Conservation (phyloP, 2,797 vertebrate genomes). For the Leptatherina wallacei region DNA sequence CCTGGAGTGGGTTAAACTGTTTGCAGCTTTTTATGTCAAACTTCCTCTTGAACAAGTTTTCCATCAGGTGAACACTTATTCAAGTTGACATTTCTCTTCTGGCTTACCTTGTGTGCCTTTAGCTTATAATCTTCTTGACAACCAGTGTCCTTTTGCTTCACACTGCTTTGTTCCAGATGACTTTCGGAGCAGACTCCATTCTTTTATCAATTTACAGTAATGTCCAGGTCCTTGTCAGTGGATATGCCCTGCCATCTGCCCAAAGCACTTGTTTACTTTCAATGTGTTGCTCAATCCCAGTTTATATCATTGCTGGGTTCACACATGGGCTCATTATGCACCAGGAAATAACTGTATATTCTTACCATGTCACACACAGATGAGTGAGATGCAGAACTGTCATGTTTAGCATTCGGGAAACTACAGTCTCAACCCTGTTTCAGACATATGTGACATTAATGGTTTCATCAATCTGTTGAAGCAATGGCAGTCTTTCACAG, state of each 20-base stretch:
- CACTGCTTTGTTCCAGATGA: constrained; percentile 11
- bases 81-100: constrained; percentile 35
- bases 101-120: constrained; percentile 35
- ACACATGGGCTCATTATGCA: neutral
- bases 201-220: constrained; percentile 20
- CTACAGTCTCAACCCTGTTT: neutral
- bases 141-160: constrained; percentile 16
- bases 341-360: neutral
- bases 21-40: constrained; percentile 35
- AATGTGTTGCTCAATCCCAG: neutral
- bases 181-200: constrained; percentile 16
- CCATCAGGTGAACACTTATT: constrained; percentile 30
- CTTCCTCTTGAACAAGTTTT: constrained; percentile 19
- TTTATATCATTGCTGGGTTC: no score
- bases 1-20: constrained; percentile 32
- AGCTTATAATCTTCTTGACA: constrained; percentile 45
- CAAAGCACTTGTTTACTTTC: constrained; percentile 10
- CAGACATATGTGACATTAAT: neutral
- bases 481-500: neutral
- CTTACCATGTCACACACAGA: neutral
- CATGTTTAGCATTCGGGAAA: neutral
- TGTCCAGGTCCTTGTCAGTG: constrained; percentile 19
- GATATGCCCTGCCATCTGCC: constrained; percentile 25
- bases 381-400: neutral
- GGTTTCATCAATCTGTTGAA: neutral